Evolutionary conservation across 2,888 invertebrate species (phyloP).

Genomic region (Hirudinaria manillensis): DNA sequence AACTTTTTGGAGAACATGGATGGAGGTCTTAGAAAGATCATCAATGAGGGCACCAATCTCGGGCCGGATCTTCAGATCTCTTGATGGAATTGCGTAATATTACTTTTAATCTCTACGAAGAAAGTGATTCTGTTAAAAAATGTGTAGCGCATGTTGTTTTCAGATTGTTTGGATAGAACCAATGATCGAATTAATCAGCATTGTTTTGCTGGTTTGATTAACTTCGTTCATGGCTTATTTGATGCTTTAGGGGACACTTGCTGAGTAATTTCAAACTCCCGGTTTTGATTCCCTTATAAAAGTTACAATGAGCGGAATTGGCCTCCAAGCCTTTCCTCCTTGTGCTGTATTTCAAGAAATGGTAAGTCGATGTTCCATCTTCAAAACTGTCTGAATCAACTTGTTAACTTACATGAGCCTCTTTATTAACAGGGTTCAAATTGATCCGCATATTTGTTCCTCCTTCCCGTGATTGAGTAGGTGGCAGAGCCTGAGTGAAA

Average conservation of each 20-base stretch:
- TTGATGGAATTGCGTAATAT: conserved; percentile 26
- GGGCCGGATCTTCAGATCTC: neutral
- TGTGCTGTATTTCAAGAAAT: neutral
- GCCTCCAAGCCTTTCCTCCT: neutral
- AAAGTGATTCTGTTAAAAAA: neutral
- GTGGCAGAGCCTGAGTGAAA: neutral
- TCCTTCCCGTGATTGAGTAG: neutral
- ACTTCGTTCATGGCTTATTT: too few species aligned
- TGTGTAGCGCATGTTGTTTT: neutral
- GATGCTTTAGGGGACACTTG: too few species aligned
- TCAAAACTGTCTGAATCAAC: neutral
- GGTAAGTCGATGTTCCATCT: neutral
- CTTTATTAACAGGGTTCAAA: conserved; percentile 18
- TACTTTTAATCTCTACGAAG: neutral
- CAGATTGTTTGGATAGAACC: too few species aligned
- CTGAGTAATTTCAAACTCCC: too few species aligned
- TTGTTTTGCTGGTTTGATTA: too few species aligned
- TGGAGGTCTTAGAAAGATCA: neutral
- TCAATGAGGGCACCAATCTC: neutral
- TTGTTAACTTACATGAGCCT: neutral
- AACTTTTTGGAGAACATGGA: neutral
- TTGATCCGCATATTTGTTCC: neutral
- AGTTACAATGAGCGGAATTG: too few species aligned
- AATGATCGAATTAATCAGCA: too few species aligned
- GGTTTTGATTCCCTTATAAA: too few species aligned